Base-by-base conservation (phyloP, 1,140 invertebrate species). In the Sesamia nonagrioides region DNA sequence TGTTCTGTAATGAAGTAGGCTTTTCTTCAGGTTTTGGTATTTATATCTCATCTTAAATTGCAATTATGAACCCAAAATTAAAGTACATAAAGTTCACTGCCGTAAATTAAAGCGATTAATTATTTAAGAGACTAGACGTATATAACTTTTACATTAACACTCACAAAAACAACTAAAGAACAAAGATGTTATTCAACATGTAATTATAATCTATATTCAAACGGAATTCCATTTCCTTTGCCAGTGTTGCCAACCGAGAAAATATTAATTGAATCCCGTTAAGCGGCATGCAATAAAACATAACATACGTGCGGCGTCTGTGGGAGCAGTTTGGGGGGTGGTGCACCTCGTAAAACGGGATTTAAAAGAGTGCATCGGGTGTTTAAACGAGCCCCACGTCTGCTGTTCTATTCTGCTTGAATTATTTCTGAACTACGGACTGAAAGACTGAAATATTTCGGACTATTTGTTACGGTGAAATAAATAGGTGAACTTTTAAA, bases 331-430 rank as follows among this genome's bases (percentile, higher is more conserved):
- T 74, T n/a, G 35, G 27, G 37, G 35, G 35, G 71, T 60, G 37
- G 71, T 74, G 54, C 42, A 69, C 71, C 33, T 81, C 80, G 80
- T 82, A 82, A 82, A 78, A 69, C 42, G 69, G 45, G 40, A 17
- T 60, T 77, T 68, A 48, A 71, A 78, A 78, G 77, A 78, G 77
- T 76, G 76, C 79, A 76, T 27, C 33, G 45, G 54, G 63, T 60
- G 42, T 72, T 72, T 78, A 78, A 82, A 82, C 71, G 78, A 69
- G 58, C 35, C 56, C 33, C 52, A 54, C 37, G 52, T 74, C 71
- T 74, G 18, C 54, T 27, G 6, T 5, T 71, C 15, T 6, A 18
- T 69, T 60, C 33, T 13, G 27, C 68, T 63, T 80, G 74, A 80
- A 80, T 80, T 77, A 80, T 80, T 80, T 40, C 61, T 58, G 72